Evolutionary conservation across 2,888 invertebrate genomes (phyloP).

Genomic region (Diarsia rubi): DNA sequence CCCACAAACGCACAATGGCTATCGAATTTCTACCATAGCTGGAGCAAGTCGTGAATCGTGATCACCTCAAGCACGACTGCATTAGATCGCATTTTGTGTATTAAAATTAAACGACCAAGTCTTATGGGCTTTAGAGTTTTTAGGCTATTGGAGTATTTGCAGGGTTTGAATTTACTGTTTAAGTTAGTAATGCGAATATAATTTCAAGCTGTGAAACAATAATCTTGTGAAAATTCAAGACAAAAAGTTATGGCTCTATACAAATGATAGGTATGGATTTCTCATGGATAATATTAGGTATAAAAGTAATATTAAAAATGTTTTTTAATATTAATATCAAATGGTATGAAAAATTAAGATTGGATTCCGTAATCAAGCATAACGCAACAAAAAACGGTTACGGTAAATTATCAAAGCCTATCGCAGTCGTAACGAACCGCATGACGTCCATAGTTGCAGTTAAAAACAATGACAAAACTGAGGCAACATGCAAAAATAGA

Average conservation of each 20-base stretch:
- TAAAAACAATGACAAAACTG: slow-evolving; percentile 49
- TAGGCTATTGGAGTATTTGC: slow-evolving; percentile 18
- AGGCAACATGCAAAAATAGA: slow-evolving; percentile 53
- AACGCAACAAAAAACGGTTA: slow-evolving; percentile 24
- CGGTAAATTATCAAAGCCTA: slow-evolving; percentile 8
- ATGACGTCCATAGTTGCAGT: slow-evolving; percentile 34
- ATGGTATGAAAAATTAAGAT: neutral
- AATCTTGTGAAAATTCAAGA: neutral
- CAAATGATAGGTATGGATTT: neutral
- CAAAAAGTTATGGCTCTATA: neutral
- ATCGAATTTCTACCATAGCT: slow-evolving; percentile 82
- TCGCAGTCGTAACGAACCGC: slow-evolving; percentile 33
- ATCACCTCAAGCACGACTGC: slow-evolving; percentile 76
- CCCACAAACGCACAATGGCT: slow-evolving; percentile 83
- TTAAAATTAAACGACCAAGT: slow-evolving; percentile 76
- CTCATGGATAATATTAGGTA: neutral
- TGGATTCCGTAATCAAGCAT: slow-evolving; percentile 34
- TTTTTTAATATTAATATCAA: neutral
- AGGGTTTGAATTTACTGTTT: neutral
- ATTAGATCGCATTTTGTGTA: slow-evolving; percentile 73
- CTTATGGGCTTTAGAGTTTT: slow-evolving; percentile 37
- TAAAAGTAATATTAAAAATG: neutral
- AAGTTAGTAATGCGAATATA: slow-evolving; percentile 13
- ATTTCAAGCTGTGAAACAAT: neutral
- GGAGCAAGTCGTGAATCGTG: slow-evolving; percentile 78